Percentiles rank a stretch among this genome's conserved stretches.
Conservation (phyloP, 2,888 invertebrate genomes). For the Drosophila emarginata region DNA sequence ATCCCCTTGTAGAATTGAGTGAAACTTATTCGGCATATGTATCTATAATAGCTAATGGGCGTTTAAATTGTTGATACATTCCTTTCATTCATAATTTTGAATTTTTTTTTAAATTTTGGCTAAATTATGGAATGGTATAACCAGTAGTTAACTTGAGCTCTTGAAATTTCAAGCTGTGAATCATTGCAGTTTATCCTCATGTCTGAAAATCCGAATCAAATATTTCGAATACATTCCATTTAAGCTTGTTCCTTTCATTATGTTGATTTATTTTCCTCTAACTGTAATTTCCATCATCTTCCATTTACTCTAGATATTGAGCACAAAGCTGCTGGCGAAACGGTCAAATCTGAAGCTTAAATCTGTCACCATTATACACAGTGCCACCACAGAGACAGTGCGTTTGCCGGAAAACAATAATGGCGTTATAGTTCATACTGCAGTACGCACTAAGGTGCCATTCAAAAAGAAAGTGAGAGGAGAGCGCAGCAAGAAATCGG, state of each 20-base stretch:
- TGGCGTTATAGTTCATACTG: slow-evolving; percentile 91
- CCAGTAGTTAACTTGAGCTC: not conserved
- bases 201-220: too few relatives aligned
- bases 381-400: slow-evolving; percentile 94
- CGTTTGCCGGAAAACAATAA: slow-evolving; percentile 90
- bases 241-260: not conserved
- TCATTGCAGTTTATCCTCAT: too few relatives aligned
- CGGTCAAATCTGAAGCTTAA: slow-evolving; percentile 91
- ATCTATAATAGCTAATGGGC: slow-evolving; percentile 34
- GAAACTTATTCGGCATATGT: slow-evolving; percentile 23
- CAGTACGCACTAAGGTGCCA: slow-evolving; percentile 92
- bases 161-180: too few relatives aligned
- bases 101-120: too few relatives aligned
- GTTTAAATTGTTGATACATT: not conserved
- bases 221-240: not conserved
- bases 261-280: not conserved
- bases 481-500: slow-evolving; percentile 74
- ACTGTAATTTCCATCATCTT: not conserved
- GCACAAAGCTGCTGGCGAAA: slow-evolving; percentile 91
- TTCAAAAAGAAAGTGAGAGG: slow-evolving; percentile 90
- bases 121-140: too few relatives aligned
- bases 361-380: slow-evolving; percentile 94
- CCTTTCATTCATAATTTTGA: not conserved
- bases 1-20: slow-evolving; percentile 35
- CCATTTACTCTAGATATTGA: slow-evolving; percentile 86